Evolutionary conservation across 2,797 vertebrate species (phyloP), one percentile per base, ranked within the genome.

Genomic region (Corythornis leucogaster): DNA sequence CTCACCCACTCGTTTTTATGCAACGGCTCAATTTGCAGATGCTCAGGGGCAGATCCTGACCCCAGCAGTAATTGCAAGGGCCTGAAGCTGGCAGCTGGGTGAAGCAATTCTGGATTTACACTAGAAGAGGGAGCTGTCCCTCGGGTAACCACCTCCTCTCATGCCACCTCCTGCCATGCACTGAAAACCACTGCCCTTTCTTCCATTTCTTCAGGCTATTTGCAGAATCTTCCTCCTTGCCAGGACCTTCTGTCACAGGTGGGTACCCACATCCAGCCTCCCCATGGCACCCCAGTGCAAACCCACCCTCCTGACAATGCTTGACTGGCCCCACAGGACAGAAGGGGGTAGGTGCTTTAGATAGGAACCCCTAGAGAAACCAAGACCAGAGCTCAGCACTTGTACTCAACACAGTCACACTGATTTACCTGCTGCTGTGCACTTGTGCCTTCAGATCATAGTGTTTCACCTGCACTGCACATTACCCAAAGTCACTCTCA

Each of bases 21-120:
- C 80, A 40, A 62, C 14, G 20, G 54, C 59, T 62, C 20, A 15
- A 67, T 74, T 35, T 79, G 57, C 35, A 74, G 73, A 35, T 28
- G 74, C 80, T 73, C 5, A 2, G 74, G 79, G 83, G 70, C 53
- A 84, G 63, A 77, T 74, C 73, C 75, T 89, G 90, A 75, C 86
- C 90, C 84, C 50, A 77, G 42, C 46, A 18, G 24, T 57, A 48
- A 76, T 38, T 74, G 38, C 38, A 57, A 77, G 78, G 45, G 58
- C 79, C 79, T 31, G n/a, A 69, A 80, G 74, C 35, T 3, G 2
- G 25, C 7, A 53, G 8, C 5, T 57, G 42, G 24, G 26, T 78
- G 78, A 88, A 75, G 82, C 78, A 94, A 70, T n/a, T 15, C 55
- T 77, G 42, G 46, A 66, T 88, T 92, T 84, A 90, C 54, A 58